phyloP scores from a whole-genome alignment of 1,140 invertebrate genomes.

The Monochamus saltuarius region DNA sequence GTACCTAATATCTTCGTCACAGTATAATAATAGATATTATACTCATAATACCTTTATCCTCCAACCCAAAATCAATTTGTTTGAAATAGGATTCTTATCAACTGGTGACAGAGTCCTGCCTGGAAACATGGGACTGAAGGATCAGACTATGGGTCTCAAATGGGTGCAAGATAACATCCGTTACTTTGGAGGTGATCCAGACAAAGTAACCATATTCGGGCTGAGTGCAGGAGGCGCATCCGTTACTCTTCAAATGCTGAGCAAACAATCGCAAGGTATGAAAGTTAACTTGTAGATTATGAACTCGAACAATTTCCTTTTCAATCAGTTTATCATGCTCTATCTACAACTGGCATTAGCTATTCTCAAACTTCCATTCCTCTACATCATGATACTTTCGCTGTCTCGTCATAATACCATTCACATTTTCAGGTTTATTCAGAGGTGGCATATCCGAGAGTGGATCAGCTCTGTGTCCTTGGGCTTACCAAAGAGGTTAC shows the following conservation, averaged over 20 bases:
- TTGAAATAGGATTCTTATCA: conserved; percentile 7
- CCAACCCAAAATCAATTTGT: background rate
- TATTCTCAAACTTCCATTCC: background rate
- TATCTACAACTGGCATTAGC: background rate
- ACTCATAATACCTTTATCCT: background rate
- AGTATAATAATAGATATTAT: background rate
- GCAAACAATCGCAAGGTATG: conserved; percentile 53
- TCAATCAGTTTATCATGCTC: background rate
- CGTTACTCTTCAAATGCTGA: conserved; percentile 55
- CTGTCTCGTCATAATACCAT: background rate
- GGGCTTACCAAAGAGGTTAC: conserved; percentile 12
- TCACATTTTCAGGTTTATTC: conserved; percentile 8
- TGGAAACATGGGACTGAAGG: conserved; percentile 41
- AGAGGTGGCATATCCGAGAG: conserved; percentile 21
- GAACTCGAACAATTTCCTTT: background rate
- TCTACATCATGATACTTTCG: background rate
- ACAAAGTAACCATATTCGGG: conserved; percentile 58
- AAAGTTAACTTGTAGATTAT: background rate
- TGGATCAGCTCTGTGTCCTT: conserved; percentile 23
- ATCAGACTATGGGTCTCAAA: conserved; percentile 35
- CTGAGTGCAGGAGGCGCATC: conserved; percentile 58
- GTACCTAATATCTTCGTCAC: background rate
- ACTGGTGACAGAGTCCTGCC: conserved; percentile 15
- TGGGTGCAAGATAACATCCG: conserved; percentile 40
- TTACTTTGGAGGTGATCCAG: conserved; percentile 38